Evolutionary conservation across 2,113 vertebrate species (phyloP).

Genomic region (Ptyas mucosa): DNA sequence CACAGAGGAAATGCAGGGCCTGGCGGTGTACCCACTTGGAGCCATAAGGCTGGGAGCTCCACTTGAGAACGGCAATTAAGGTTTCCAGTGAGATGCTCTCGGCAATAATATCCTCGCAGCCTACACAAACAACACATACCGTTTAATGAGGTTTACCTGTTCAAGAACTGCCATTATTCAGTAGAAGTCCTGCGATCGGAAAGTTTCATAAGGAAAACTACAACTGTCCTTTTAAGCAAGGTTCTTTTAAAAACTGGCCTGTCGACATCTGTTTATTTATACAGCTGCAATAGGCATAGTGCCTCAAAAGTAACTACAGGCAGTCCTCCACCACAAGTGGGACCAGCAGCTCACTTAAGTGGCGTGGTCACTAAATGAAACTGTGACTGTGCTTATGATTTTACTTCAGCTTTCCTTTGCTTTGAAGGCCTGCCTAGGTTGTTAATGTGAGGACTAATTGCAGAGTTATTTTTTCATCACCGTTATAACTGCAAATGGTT

Average conservation of each 20-base stretch:
- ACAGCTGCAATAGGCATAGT: background rate
- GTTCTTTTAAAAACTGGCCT: background rate
- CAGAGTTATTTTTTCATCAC: background rate
- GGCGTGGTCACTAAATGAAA: background rate
- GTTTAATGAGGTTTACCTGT: background rate
- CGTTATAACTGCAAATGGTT: background rate
- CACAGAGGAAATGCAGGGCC: conserved; percentile 96
- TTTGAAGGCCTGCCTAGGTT: background rate
- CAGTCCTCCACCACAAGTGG: background rate
- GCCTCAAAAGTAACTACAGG: background rate
- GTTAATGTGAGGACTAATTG: background rate
- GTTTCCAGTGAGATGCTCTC: conserved; percentile 96
- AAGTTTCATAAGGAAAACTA: background rate
- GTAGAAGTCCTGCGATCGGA: background rate
- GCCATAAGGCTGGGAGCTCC: conserved; percentile 97
- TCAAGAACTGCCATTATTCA: background rate
- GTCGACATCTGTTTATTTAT: background rate
- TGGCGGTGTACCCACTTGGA: conserved; percentile 98
- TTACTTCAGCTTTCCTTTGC: background rate
- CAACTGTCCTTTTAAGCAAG: background rate
- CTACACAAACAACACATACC: conserved; percentile 60
- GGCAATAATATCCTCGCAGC: conserved; percentile 96
- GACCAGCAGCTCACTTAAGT: background rate
- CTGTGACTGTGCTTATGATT: background rate
- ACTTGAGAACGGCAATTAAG: conserved; percentile 93